Conservation (phyloP, 1,140 invertebrate species). For the Whitmania pigra region DNA sequence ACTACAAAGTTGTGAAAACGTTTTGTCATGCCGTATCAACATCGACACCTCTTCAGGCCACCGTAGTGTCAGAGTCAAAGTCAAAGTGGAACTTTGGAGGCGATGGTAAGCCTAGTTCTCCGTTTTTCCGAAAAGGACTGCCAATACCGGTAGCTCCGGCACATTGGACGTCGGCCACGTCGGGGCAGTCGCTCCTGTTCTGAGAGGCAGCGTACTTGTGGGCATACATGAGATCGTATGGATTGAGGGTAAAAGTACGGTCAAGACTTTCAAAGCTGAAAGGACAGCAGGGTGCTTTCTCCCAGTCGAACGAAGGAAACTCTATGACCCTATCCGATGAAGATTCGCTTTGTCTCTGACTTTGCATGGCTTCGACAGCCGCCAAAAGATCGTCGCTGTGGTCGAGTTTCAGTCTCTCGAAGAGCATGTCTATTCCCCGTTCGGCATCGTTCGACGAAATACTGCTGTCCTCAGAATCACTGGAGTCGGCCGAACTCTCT, state of each 20-base stretch:
- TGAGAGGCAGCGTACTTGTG: conserved; percentile 14
- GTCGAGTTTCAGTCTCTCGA: conserved; percentile 3
- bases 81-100: neutral
- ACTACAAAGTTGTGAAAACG: neutral
- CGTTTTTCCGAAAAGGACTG: conserved; percentile 1
- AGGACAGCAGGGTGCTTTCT: conserved; percentile 7
- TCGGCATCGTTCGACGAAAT: conserved; percentile 1
- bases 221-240: conserved; percentile 17
- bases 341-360: neutral
- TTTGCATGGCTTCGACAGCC: neutral
- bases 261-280: conserved; percentile 13
- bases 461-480: neutral
- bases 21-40: neutral
- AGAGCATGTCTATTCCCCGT: conserved; percentile 1
- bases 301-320: conserved; percentile 13
- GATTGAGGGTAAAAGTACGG: conserved; percentile 15
- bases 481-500: conserved; percentile 5
- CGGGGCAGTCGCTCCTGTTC: neutral
- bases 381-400: neutral
- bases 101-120: neutral
- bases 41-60: neutral
- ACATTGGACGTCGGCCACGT: neutral
- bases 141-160: neutral
- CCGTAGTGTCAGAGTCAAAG: neutral
- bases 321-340: neutral